phyloP scores from a whole-genome alignment of 2,888 invertebrate genomes.

The Monoplex corrugatus region DNA sequence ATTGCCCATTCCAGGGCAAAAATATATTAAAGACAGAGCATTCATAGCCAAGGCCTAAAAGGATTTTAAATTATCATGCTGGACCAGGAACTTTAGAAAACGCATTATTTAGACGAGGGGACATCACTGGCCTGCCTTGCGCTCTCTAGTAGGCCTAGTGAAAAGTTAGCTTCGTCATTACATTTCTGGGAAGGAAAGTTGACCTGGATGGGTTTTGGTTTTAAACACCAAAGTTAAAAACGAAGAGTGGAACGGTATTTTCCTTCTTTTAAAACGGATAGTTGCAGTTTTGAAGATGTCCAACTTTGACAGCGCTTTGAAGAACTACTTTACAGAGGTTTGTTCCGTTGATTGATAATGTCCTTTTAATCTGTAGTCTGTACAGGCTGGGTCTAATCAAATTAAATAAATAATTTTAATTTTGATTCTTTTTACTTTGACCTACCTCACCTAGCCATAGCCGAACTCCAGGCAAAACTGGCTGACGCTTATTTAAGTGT shows the following conservation, averaged over 20 bases:
- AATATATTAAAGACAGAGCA: neutral
- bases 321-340: slow-evolving; percentile 56
- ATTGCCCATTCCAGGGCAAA: too few relatives aligned
- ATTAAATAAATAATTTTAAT: neutral
- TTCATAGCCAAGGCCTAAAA: neutral
- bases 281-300: slow-evolving; percentile 48
- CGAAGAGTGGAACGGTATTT: neutral
- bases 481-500: too few relatives aligned
- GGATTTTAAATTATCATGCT: neutral
- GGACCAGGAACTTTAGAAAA: neutral
- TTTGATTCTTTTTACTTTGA: neutral
- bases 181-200: slow-evolving; percentile 17
- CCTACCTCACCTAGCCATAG: neutral
- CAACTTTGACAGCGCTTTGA: slow-evolving; percentile 55
- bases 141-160: neutral
- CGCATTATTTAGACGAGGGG: neutral
- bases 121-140: neutral
- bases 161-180: neutral
- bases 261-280: neutral
- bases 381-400: too few relatives aligned
- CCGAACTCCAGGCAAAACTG: too few relatives aligned
- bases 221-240: neutral
- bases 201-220: neutral
- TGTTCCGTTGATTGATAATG: neutral
- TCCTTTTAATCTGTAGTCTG: neutral